Conservation (phyloP, 2,797 vertebrate genomes). For the Microchirus variegatus region DNA sequence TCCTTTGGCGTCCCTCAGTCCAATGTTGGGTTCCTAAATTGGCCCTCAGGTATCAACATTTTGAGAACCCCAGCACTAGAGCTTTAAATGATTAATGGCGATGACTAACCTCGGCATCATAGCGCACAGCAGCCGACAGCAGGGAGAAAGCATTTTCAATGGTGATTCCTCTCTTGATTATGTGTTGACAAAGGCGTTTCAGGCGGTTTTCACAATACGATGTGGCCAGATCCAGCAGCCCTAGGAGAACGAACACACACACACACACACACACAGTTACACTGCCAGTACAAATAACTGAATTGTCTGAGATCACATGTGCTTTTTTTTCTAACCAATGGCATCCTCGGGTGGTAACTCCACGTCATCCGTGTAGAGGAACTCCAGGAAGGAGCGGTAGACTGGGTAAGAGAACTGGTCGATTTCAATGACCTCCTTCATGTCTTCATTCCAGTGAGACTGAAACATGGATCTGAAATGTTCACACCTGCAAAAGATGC, state of each 20-base stretch:
- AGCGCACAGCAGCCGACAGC: constrained; percentile 94
- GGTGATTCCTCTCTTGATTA: constrained; percentile 96
- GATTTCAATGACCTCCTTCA: constrained; percentile 97
- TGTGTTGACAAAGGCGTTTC: constrained; percentile 95
- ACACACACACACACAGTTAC: background rate
- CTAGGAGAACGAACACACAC: constrained; percentile 67
- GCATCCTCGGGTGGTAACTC: constrained; percentile 95
- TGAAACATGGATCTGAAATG: constrained; percentile 99
- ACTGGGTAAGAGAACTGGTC: constrained; percentile 97
- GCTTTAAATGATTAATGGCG: too few species aligned
- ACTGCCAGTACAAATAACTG: background rate
- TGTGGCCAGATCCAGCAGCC: constrained; percentile 95
- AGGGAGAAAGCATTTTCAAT: constrained; percentile 96
- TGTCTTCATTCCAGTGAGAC: constrained; percentile 96
- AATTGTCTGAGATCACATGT: background rate
- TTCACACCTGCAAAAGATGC: constrained; percentile 87
- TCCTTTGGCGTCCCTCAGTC: too few species aligned
- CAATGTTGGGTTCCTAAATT: too few species aligned
- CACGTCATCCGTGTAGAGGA: constrained; percentile 94
- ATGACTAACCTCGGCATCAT: constrained; percentile 91
- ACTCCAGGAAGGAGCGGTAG: constrained; percentile 96
- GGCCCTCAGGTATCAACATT: too few species aligned
- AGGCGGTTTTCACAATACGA: constrained; percentile 97
- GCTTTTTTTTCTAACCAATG: constrained; percentile 83
- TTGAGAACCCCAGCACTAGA: too few species aligned